Evolutionary conservation across 2,113 vertebrate genomes (phyloP).

Genomic region (Ceyx margarethae): DNA sequence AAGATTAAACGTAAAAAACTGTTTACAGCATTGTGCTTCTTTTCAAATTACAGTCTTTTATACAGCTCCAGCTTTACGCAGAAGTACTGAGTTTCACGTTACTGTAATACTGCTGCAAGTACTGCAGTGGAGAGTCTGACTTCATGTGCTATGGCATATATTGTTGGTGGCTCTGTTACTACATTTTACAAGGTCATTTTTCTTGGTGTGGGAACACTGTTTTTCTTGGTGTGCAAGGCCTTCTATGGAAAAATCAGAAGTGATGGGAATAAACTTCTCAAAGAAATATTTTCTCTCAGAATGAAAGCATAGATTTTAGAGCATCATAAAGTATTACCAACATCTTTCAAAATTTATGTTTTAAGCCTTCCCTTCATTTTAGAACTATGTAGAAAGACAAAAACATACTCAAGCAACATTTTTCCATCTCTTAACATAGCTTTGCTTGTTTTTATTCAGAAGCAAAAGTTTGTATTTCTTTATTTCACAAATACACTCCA

Average conservation of each 20-base stretch:
- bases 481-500: background rate
- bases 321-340: background rate
- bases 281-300: slow-evolving; percentile 12
- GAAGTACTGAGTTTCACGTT: background rate
- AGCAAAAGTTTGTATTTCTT: background rate
- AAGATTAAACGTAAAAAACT: background rate
- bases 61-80: background rate
- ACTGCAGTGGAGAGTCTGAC: background rate
- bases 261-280: background rate
- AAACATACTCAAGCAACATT: background rate
- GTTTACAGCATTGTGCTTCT: background rate
- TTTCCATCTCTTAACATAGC: background rate
- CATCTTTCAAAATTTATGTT: background rate
- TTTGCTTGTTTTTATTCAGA: background rate
- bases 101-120: background rate
- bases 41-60: background rate
- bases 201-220: slow-evolving; percentile 27
- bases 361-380: background rate
- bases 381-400: background rate
- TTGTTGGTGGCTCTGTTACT: slow-evolving; percentile 42
- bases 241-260: slow-evolving; percentile 20
- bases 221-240: slow-evolving; percentile 41
- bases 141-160: slow-evolving; percentile 15
- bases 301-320: background rate
- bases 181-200: slow-evolving; percentile 20